Base-by-base conservation (phyloP, 2,113 vertebrate species). In the Columbina picui region DNA sequence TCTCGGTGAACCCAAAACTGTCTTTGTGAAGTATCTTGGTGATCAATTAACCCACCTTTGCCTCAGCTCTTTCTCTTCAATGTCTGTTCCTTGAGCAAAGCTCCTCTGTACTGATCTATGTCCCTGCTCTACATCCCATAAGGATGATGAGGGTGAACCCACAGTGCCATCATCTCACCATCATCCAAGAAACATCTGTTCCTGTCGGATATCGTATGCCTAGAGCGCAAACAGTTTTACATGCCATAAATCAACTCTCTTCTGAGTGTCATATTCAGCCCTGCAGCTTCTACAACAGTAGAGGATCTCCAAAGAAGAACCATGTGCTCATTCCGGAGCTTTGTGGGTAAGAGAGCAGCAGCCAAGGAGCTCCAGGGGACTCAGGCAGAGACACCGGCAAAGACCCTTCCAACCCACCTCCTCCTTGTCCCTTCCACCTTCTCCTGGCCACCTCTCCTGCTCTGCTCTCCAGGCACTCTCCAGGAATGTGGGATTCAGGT, bases 151-250 rank as follows among this genome's bases (percentile, higher is more conserved):
- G 22, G 36, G 19, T 38, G 57, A 50, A 14, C 26, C 18, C 9
- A 1, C 2, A 0, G 43, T 69, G 55, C 12, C 2, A 0, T 41
- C 41, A 15, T 45, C 55, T 47, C 53, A 16, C 12, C 21, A 32
- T 29, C 61, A 36, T 19, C 34, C 11, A 26, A 55, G 8, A 55
- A 53, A 57, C n/a, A 38, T 59, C 25, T 39, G 9, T 63, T 18
- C 15, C 60, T n/a, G n/a, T 9, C 4, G 2, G 11, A 36, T 29
- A 5, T 36, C 20, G 1, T 29, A 43, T 52, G 20, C 26, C 32
- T 25, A 18, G 22, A 26, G 10, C 63, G 21, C 21, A 22, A 74
- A 22, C 7, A 41, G 2, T 25, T 36, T 38, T n/a, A 43, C 56
- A 13, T 22, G 8, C 29, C 45, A 23, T 7, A 2, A 52, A 22